These are phyloP conservation scores for Neotragus moschatus DNA, from an alignment of 2,113 vertebrate species.

Conservation along the genomic window DNA sequence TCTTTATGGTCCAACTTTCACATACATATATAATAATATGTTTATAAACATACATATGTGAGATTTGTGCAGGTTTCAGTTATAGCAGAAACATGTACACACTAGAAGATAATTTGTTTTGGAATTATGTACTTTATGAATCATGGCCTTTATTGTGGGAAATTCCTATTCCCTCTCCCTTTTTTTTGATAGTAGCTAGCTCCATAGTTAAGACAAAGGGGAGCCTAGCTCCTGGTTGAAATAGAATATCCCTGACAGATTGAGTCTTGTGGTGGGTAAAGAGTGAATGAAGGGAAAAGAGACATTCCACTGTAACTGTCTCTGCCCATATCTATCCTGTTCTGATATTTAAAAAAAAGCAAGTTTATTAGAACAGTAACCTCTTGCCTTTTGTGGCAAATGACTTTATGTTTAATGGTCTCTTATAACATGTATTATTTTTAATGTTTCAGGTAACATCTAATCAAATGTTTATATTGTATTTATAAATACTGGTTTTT, in stretches of 20 bases:
- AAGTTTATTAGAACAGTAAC: not conserved
- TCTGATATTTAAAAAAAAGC: not conserved
- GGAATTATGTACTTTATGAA: not conserved
- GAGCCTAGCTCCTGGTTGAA: not conserved
- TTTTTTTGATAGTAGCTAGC: not conserved
- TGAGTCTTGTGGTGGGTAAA: not conserved
- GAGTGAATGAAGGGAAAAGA: not conserved
- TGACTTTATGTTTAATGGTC: not conserved
- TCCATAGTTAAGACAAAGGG: not conserved
- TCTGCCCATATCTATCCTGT: not conserved
- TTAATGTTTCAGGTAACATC: constrained; percentile 20
- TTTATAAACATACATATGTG: not conserved
- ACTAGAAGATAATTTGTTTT: not conserved
- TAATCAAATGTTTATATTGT: not conserved
- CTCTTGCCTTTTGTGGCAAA: constrained; percentile 1
- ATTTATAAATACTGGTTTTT: not conserved
- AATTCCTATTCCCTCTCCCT: not conserved
- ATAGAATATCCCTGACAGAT: not conserved
- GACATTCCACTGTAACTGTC: not conserved
- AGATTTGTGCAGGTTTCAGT: constrained; percentile 6
- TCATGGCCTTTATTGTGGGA: not conserved
- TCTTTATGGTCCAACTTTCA: not conserved
- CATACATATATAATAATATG: not conserved
- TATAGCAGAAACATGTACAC: not conserved
- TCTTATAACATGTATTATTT: constrained; percentile 7